phyloP scores from a whole-genome alignment of 2,797 vertebrate genomes.

The Thunnus albacares region DNA sequence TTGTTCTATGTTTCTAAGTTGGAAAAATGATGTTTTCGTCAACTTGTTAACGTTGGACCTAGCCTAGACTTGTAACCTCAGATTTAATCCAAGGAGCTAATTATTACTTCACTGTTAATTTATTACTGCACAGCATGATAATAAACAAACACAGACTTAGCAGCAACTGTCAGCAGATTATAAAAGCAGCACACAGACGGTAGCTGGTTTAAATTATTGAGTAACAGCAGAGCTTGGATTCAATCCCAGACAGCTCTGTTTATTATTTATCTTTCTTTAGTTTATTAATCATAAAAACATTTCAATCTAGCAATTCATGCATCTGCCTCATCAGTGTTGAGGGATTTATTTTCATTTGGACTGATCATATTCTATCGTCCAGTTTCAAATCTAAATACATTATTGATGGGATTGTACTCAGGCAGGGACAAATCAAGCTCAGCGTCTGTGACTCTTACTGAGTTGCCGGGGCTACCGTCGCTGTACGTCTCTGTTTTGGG shows the following conservation, averaged over 20 bases:
- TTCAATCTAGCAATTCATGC: not conserved
- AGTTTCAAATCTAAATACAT: not conserved
- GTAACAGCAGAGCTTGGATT: slow-evolving; percentile 11
- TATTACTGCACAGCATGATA: not conserved
- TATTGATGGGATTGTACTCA: not conserved
- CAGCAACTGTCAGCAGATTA: slow-evolving; percentile 12
- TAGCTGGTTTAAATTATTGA: slow-evolving; percentile 3
- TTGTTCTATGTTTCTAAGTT: too few species aligned
- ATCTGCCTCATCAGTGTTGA: not conserved
- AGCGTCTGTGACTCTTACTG: slow-evolving; percentile 81
- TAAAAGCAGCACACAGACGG: not conserved
- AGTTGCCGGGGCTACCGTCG: slow-evolving; percentile 89
- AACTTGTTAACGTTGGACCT: too few species aligned
- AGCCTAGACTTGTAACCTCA: too few species aligned
- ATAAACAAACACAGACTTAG: not conserved
- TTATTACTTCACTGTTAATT: not conserved
- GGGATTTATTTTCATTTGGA: not conserved
- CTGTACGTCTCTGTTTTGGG: slow-evolving; percentile 93
- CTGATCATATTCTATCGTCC: not conserved
- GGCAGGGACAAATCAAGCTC: not conserved
- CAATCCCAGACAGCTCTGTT: slow-evolving; percentile 7
- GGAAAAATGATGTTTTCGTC: too few species aligned
- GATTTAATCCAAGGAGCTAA: too few species aligned
- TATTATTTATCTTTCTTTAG: slow-evolving; percentile 4
- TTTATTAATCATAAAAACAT: not conserved